A percentile compares a stretch with the other conserved stretches of the same genome.
Evolutionary conservation across 1,140 invertebrate species (phyloP).

Genomic region (Conus ventricosus): DNA sequence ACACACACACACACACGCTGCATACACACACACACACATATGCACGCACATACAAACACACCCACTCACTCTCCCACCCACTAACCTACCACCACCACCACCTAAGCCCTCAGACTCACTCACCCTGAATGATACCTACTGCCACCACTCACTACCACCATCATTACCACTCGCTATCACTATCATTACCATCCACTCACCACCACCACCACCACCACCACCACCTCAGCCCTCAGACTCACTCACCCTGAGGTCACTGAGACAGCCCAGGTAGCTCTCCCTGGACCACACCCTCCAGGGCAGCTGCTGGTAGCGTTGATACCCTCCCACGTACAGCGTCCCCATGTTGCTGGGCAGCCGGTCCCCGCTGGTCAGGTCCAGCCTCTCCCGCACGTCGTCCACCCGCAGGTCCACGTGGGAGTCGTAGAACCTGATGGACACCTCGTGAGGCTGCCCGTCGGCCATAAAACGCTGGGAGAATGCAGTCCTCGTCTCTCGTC

Average conservation of each 20-base stretch:
- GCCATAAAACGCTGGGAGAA: slow-evolving; percentile 50
- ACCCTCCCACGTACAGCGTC: slow-evolving; percentile 49
- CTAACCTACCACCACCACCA: slow-evolving; percentile 33
- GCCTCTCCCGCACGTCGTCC: slow-evolving; percentile 41
- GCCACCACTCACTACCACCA: no score
- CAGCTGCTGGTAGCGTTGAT: slow-evolving; percentile 40
- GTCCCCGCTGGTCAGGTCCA: slow-evolving; percentile 32
- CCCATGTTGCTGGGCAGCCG: slow-evolving; percentile 12
- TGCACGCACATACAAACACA: no score
- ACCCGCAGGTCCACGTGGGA: slow-evolving; percentile 36
- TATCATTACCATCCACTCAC: no score
- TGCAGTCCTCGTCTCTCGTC: slow-evolving; percentile 32
- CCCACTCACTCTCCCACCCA: no score
- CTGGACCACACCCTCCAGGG: slow-evolving; percentile 66
- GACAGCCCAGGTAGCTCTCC: slow-evolving; percentile 64
- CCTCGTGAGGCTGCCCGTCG: slow-evolving; percentile 61
- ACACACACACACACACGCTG: background rate
- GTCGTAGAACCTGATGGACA: slow-evolving; percentile 40
- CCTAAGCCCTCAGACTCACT: slow-evolving; percentile 28
- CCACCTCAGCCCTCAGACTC: slow-evolving; percentile 32
- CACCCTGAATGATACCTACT: slow-evolving; percentile 39
- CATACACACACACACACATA: no score
- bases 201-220: slow-evolving; percentile 18
- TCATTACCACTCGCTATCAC: no score
- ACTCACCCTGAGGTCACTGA: slow-evolving; percentile 59